phyloP scores from a whole-genome alignment of 2,113 vertebrate genomes.

The Axis porcinus region DNA sequence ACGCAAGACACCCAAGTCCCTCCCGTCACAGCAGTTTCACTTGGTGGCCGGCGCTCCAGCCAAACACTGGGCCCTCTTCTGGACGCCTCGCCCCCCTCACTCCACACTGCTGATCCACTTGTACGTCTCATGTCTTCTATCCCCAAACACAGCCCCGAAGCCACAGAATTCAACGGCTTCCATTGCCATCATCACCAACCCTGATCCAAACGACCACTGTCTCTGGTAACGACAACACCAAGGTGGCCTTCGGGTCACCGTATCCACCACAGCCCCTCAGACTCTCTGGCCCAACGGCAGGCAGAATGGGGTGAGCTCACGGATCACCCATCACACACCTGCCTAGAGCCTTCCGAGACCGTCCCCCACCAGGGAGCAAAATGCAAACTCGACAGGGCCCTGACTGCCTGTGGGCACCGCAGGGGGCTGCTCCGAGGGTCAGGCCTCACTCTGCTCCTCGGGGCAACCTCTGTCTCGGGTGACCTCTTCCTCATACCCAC shows the following conservation, averaged over 20 bases:
- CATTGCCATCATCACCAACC: accelerated
- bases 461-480: accelerated
- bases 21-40: accelerated
- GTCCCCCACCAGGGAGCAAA: accelerated
- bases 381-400: accelerated
- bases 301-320: too few relatives aligned
- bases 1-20: accelerated
- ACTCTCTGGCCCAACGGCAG: neutral
- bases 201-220: accelerated
- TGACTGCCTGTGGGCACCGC: accelerated
- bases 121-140: accelerated
- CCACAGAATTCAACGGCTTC: accelerated
- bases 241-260: accelerated
- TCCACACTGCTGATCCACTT: accelerated
- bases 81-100: accelerated
- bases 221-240: accelerated
- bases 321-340: neutral
- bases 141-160: accelerated
- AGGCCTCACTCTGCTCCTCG: neutral
- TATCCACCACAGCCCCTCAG: neutral
- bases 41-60: accelerated
- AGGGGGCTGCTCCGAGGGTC: neutral
- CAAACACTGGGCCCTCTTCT: accelerated
- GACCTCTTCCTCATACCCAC: accelerated
- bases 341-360: neutral